These are phyloP conservation scores for Macquaria ambigua DNA, from an alignment of 2,113 vertebrate genomes.

Conservation along the genomic window DNA sequence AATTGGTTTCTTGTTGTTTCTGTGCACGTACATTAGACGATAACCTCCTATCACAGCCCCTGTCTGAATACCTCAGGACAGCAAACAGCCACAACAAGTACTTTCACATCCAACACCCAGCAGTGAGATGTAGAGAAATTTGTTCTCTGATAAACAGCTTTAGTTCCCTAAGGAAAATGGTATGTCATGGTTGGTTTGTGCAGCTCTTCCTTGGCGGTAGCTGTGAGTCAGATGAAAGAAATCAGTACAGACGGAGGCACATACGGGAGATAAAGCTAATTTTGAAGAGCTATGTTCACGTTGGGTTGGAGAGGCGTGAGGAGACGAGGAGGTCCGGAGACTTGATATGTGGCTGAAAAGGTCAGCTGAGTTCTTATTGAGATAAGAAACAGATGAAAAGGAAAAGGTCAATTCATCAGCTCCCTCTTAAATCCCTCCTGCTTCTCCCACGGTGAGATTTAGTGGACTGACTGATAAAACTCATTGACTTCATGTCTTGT, in stretches of 20 bases:
- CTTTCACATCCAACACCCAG: slow-evolving; percentile 16
- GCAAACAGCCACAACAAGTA: slow-evolving; percentile 40
- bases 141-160: slow-evolving; percentile 53
- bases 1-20: slow-evolving; percentile 53
- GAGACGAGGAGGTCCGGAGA: slow-evolving; percentile 42
- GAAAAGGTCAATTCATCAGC: slow-evolving; percentile 85
- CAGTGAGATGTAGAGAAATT: slow-evolving; percentile 38
- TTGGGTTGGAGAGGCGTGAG: slow-evolving; percentile 35
- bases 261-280: slow-evolving; percentile 62
- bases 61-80: slow-evolving; percentile 22
- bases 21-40: slow-evolving; percentile 24
- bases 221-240: slow-evolving; percentile 47
- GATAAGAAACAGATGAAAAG: slow-evolving; percentile 80
- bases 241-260: slow-evolving; percentile 24
- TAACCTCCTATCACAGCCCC: slow-evolving; percentile 22
- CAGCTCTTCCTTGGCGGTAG: slow-evolving; percentile 2
- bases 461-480: slow-evolving; percentile 74
- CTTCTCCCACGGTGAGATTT: slow-evolving; percentile 72
- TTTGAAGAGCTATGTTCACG: slow-evolving; percentile 53
- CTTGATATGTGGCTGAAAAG: slow-evolving; percentile 80
- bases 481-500: slow-evolving; percentile 66
- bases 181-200: slow-evolving; percentile 51
- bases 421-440: slow-evolving; percentile 77
- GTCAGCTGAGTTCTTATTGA: slow-evolving; percentile 80
- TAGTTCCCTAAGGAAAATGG: slow-evolving; percentile 42